Evolutionary conservation across 2,113 vertebrate species (phyloP).

Genomic region (Callaeas wilsoni): DNA sequence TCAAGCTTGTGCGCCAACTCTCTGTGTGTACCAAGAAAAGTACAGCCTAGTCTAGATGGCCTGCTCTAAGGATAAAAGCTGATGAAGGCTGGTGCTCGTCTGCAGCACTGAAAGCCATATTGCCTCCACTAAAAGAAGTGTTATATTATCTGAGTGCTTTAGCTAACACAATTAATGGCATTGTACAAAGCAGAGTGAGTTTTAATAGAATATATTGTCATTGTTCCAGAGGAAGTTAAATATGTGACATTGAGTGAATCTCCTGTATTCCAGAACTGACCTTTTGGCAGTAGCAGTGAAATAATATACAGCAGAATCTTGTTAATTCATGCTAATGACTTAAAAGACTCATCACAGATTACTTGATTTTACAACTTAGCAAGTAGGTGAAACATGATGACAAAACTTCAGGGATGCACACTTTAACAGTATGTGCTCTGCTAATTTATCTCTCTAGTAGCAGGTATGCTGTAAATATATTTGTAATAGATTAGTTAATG

Average conservation of each 20-base stretch:
- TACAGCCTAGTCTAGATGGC: background rate
- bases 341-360: background rate
- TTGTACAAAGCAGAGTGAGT: background rate
- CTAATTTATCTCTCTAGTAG: background rate
- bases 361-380: conserved; percentile 52
- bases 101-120: background rate
- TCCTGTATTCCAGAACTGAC: background rate
- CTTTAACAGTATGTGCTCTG: background rate
- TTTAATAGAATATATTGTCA: background rate
- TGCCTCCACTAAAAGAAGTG: background rate
- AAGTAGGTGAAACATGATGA: conserved; percentile 16
- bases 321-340: conserved; percentile 49
- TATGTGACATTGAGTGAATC: background rate
- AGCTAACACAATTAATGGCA: background rate
- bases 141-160: background rate
- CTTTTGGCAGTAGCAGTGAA: conserved; percentile 19
- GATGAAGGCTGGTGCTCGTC: background rate
- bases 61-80: background rate
- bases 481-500: background rate
- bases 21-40: background rate
- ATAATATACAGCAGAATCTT: conserved; percentile 21
- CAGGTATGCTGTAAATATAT: background rate
- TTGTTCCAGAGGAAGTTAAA: background rate
- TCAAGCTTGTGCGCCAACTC: background rate
- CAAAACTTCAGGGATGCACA: background rate